Conservation (phyloP, 1,140 invertebrate genomes). For the Orchestia grillus region DNA sequence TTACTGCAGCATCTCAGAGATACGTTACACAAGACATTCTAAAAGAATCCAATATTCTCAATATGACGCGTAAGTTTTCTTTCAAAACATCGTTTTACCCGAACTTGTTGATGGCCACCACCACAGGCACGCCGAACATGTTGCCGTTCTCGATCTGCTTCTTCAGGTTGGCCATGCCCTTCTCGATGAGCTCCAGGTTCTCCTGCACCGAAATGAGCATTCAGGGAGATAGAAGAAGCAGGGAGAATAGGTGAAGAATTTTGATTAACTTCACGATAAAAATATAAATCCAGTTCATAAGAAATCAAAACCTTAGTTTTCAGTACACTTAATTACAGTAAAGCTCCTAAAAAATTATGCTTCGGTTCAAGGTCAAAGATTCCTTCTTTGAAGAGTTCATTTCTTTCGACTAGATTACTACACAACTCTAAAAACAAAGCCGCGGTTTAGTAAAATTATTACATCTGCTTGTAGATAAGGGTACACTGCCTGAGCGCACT, state of each 20-base stretch:
- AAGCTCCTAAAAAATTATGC: no score
- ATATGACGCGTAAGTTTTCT: neutral
- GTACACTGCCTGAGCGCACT: no score
- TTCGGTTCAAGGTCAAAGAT: no score
- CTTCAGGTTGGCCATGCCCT: constrained; percentile 90
- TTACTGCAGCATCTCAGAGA: no score
- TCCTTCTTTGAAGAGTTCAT: no score
- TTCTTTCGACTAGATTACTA: neutral
- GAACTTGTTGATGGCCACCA: constrained; percentile 95
- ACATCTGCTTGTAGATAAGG: neutral
- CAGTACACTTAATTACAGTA: no score
- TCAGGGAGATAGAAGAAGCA: neutral
- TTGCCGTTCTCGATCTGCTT: constrained; percentile 95
- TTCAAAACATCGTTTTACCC: constrained; percentile 74
- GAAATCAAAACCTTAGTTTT: no score
- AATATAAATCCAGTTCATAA: no score
- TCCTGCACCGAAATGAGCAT: constrained; percentile 74
- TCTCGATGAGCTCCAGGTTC: constrained; percentile 89
- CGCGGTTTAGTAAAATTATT: neutral
- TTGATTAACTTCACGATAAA: no score
- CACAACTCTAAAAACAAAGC: neutral
- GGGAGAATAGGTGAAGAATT: no score
- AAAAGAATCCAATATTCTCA: no score
- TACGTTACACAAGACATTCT: no score
- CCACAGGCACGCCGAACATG: constrained; percentile 92